phyloP scores from a whole-genome alignment of 2,113 vertebrate species.

The Oxyura jamaicensis region DNA sequence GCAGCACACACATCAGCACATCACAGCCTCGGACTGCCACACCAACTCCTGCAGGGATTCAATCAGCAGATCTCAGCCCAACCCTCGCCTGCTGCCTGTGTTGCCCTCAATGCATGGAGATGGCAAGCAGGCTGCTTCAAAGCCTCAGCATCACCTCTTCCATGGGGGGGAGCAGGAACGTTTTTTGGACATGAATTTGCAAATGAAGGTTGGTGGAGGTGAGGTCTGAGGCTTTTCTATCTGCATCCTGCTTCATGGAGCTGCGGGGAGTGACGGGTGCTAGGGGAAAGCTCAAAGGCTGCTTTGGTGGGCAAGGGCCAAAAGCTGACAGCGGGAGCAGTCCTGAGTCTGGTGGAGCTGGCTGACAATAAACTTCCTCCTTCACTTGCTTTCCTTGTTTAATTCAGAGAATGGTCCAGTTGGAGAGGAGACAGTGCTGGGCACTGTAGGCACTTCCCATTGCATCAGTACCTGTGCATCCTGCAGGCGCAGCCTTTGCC shows the following conservation, averaged over 20 bases:
- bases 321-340: background rate
- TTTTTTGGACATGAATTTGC: background rate
- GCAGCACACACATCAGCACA: fast-evolving
- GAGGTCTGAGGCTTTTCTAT: background rate
- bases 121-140: background rate
- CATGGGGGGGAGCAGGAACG: background rate
- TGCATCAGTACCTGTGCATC: background rate
- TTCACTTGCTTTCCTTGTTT: background rate
- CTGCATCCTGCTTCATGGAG: background rate
- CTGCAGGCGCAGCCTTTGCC: background rate
- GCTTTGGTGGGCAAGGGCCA: background rate
- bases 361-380: background rate
- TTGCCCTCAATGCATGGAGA: background rate
- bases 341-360: background rate
- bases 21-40: background rate
- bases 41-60: background rate
- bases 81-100: background rate
- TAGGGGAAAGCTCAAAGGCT: background rate
- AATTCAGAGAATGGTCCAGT: background rate
- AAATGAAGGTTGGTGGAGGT: background rate
- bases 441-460: background rate
- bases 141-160: background rate
- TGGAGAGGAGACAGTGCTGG: background rate
- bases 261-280: background rate
- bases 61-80: background rate